Evolutionary conservation across 2,888 invertebrate genomes (phyloP).

Genomic region (Aleiodes testaceus): DNA sequence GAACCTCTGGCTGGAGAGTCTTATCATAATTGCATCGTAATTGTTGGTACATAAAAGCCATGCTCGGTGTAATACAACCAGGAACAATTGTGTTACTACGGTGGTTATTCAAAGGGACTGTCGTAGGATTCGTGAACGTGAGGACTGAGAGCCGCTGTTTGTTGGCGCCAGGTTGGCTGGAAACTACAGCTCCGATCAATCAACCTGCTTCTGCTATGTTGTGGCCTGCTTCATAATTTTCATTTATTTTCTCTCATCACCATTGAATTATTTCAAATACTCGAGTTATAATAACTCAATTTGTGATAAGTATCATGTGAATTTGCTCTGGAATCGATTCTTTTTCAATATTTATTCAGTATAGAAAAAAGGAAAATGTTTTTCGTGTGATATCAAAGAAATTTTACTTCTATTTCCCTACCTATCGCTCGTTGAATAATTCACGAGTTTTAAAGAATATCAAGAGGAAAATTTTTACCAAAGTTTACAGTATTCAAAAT

Average conservation of each 20-base stretch:
- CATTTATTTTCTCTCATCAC: slow-evolving; percentile 2
- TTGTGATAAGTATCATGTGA: too few species aligned
- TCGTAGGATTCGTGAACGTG: slow-evolving; percentile 6
- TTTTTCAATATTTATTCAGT: neutral
- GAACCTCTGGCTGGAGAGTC: slow-evolving; percentile 48
- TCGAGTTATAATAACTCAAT: too few species aligned
- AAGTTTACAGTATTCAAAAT: slow-evolving; percentile 18
- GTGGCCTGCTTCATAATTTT: slow-evolving; percentile 37
- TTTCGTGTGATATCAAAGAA: slow-evolving; percentile 6
- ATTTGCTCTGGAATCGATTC: too few species aligned
- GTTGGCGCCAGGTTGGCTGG: slow-evolving; percentile 71
- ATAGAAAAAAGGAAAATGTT: neutral
- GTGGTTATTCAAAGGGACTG: neutral
- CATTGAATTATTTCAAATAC: too few species aligned
- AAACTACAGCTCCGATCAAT: slow-evolving; percentile 70
- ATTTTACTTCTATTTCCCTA: slow-evolving; percentile 6
- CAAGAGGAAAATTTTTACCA: slow-evolving; percentile 17
- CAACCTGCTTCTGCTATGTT: slow-evolving; percentile 67
- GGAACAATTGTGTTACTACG: slow-evolving; percentile 4
- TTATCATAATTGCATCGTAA: slow-evolving; percentile 58
- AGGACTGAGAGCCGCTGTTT: slow-evolving; percentile 64
- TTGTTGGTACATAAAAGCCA: slow-evolving; percentile 50
- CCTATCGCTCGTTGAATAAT: slow-evolving; percentile 37
- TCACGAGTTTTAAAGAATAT: slow-evolving; percentile 36
- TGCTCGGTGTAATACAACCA: slow-evolving; percentile 32